These are phyloP conservation scores for Camponotus pennsylvanicus DNA, from an alignment of 1,140 invertebrate species.

Conservation along the genomic window DNA sequence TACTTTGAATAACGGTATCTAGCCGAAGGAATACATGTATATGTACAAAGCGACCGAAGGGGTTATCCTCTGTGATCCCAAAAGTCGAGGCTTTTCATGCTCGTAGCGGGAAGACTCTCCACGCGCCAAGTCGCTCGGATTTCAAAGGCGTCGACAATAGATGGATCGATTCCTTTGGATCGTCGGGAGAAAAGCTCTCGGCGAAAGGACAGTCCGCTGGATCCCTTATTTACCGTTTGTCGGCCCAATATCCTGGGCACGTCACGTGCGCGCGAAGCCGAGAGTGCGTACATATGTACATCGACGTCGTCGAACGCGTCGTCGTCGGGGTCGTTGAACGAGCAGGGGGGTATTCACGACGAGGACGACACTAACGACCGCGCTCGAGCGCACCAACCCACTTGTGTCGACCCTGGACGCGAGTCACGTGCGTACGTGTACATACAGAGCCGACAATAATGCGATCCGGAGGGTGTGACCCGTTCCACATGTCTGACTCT, in stretches of 20 bases:
- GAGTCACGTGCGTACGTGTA: conserved; percentile 67
- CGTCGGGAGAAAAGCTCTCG: conserved; percentile 23
- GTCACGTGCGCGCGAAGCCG: conserved; percentile 75
- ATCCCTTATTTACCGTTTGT: conserved; percentile 63
- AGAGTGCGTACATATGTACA: conserved; percentile 62
- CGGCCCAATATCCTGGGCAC: conserved; percentile 60
- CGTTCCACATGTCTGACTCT: conserved; percentile 72
- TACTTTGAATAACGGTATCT: not conserved
- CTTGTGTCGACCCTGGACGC: conserved; percentile 75
- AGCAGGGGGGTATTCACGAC: conserved; percentile 77
- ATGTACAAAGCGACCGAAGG: not conserved
- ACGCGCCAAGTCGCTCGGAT: conserved; percentile 22
- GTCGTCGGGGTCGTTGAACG: conserved; percentile 82
- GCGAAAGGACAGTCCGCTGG: conserved; percentile 34
- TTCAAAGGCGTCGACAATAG: conserved; percentile 62
- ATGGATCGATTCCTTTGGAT: conserved; percentile 67
- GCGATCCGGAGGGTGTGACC: conserved; percentile 74
- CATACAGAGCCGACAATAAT: conserved; percentile 71
- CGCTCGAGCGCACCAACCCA: conserved; percentile 69
- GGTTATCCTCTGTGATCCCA: conserved; percentile 11
- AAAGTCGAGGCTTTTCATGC: conserved; percentile 36
- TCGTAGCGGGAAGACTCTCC: conserved; percentile 10
- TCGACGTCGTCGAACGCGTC: conserved; percentile 42
- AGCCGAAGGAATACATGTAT: not conserved
- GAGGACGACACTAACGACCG: conserved; percentile 76